Base-by-base conservation (phyloP, 2,888 invertebrate genomes). In the Pseudococcus viburni region DNA sequence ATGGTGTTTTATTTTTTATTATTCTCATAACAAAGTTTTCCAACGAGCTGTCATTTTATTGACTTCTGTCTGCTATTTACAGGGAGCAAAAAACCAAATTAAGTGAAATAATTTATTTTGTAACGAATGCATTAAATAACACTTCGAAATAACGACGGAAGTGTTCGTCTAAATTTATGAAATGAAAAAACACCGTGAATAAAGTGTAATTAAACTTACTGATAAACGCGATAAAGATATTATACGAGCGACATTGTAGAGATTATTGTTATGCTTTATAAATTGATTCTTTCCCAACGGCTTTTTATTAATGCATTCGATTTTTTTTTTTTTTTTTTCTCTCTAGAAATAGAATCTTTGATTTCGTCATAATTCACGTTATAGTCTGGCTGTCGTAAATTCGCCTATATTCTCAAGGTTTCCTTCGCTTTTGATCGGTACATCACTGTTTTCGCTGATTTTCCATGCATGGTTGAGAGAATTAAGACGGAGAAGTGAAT, bases 161-260 rank as follows among this genome's bases (percentile, higher is more conserved):
- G 55, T 55, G 55, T 55, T 55, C 15, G 55, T 55, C 55, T 55
- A 51, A 46, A 51, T 51, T 51, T 15, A 51, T 51, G 4, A 42
- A 42, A 15, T 12, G 12, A 12, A 51, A 51, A 51, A 51, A 15
- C 15, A 51, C 48, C 48, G n/a, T 55, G 55, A 55, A 55, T 55
- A 55, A 55, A 55, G n/a, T n/a, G 55, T 55, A 55, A 55, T 55
- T 55, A 55, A 55, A 55, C 55, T n/a, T 55, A 55, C n/a, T 55
- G 55, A 55, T 55, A 55, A 55, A n/a, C 55, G 5, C 55, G 55
- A 15, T 55, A 55, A 55, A 55, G 55, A 55, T 55, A 55, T 55
- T 55, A n/a, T 55, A 55, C 51, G 51, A 55, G 15, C 55, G n/a
- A 55, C 55, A n/a, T 55, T 55, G 55, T 55, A 15, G n/a, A 55